Percentiles rank a stretch among this genome's conserved stretches.
Conservation (phyloP, 2,797 vertebrate genomes). For the Helostoma temminkii region DNA sequence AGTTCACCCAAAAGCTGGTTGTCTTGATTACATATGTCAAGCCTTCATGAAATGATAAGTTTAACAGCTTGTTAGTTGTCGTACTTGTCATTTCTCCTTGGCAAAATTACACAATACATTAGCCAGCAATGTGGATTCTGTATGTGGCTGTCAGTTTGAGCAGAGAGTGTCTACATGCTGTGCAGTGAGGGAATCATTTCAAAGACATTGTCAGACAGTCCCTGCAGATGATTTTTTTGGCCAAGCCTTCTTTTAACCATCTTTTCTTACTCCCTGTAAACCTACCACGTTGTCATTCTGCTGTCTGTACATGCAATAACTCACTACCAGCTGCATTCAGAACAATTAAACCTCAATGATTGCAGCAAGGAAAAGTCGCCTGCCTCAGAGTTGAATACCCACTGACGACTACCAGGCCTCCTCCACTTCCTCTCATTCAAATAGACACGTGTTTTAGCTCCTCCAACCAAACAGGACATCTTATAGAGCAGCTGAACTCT, state of each 20-base stretch:
- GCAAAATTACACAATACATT: no score
- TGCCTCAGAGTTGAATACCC: conserved; percentile 66
- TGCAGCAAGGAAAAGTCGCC: conserved; percentile 57
- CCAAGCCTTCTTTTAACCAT: conserved; percentile 64
- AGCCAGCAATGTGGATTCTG: no score
- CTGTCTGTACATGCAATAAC: conserved; percentile 65
- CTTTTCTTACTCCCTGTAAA: conserved; percentile 70
- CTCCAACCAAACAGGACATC: conserved; percentile 53
- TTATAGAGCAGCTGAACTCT: conserved; percentile 66
- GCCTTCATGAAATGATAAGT: no score
- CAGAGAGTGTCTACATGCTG: background rate
- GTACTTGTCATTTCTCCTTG: no score
- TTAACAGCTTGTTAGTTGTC: no score
- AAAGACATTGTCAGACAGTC: conserved; percentile 22
- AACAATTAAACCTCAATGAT: conserved; percentile 67
- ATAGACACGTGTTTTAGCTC: conserved; percentile 45
- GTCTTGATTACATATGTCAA: no score
- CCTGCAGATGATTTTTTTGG: conserved; percentile 50
- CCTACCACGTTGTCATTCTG: conserved; percentile 75
- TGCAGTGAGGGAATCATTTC: conserved; percentile 16
- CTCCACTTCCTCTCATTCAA: conserved; percentile 54
- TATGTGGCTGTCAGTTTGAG: no score
- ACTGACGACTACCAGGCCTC: conserved; percentile 45
- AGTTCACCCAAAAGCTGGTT: no score
- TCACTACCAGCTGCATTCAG: conserved; percentile 74